phyloP scores from a whole-genome alignment of 2,797 vertebrate species.

The Anguilla marmorata region DNA sequence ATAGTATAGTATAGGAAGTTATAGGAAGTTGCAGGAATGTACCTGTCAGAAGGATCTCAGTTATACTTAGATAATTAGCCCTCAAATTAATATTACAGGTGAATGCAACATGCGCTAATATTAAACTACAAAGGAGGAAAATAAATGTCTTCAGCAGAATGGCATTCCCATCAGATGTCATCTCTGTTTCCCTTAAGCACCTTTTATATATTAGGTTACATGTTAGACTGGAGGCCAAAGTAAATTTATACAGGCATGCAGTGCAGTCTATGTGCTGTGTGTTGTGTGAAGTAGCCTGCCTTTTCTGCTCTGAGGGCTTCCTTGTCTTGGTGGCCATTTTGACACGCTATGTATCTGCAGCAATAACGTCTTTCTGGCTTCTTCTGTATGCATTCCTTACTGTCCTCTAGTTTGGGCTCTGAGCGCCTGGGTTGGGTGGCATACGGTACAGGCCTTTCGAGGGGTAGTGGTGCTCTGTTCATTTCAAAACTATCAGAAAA shows the following conservation, averaged over 20 bases:
- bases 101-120: not conserved
- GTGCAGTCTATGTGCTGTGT: not conserved
- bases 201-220: not conserved
- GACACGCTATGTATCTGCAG: not conserved
- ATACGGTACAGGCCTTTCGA: conserved; percentile 1
- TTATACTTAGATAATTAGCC: not conserved
- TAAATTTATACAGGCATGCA: not conserved
- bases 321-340: not conserved
- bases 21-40: not conserved
- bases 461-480: not conserved
- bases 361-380: not conserved
- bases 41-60: not conserved
- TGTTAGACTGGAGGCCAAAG: not conserved
- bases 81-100: not conserved
- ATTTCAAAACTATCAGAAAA: not conserved
- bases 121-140: not conserved
- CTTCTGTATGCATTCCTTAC: not conserved
- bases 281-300: not conserved
- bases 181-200: not conserved
- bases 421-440: not conserved
- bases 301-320: conserved; percentile 5
- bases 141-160: not conserved
- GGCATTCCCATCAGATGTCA: not conserved
- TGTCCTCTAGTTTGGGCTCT: not conserved
- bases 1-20: too few relatives aligned